Evolutionary conservation across 2,113 vertebrate genomes (phyloP), one percentile per base, ranked within the genome.

Genomic region (Poicephalus meyeri): DNA sequence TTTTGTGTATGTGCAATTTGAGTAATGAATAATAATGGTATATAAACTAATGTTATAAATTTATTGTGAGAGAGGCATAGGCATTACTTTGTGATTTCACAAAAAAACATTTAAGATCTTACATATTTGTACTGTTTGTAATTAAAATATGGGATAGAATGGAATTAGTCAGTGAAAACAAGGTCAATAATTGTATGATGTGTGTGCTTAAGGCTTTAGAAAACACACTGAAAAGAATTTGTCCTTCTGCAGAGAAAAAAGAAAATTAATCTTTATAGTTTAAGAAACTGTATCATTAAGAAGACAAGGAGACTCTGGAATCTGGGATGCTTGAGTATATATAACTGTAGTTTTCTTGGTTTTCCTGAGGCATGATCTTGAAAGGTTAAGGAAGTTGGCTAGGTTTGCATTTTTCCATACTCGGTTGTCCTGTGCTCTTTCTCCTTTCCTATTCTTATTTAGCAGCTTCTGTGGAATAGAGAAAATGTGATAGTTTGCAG

Each of bases 91-190:
- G 47, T 58, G 33, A 58, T 56, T n/a, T n/a, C 55, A 58, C 55
- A 56, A 56, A 56, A n/a, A 18, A 56, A 81, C 33, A 19, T 82
- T 91, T 91, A 4, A 6, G 85, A 92, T 72, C 80, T 61, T 91
- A 91, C 85, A 56, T 94, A 61, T 95, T 79, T 95, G 14, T 82
- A 82, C 78, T 94, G 86, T 89, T 92, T 91, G 29, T 37, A 89
- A 79, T 91, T 96, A 92, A 96, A 91, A 65, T 60, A 72, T 15
- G 71, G 77, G 61, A 64, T 89, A 68, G 68, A 95, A 71, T 37
- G 11, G 78, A 82, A 87, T 79, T 35, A 55, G 56, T 91, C 20
- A 19, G 44, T 91, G 53, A 85, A 92, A 92, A 19, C 65, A 42
- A 71, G 70, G 52, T 91, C 80, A 79, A 61, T 69, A 89, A 82